Conservation (phyloP, 2,888 invertebrate genomes). For the Geotrupes spiniger region DNA sequence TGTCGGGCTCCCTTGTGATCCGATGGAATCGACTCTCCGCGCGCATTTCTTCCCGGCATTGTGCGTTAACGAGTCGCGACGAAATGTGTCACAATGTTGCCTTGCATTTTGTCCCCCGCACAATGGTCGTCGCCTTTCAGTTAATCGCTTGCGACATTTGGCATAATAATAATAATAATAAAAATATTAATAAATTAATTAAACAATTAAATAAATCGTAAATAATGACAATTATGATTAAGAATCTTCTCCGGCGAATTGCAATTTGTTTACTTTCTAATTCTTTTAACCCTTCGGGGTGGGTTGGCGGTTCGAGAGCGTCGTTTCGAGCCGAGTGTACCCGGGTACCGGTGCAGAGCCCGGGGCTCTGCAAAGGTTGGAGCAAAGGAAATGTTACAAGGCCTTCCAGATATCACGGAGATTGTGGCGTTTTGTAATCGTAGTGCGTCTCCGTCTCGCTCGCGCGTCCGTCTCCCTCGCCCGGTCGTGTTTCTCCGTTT, state of each 20-base stretch:
- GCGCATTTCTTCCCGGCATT: constrained; percentile 11
- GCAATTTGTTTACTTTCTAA: too few relatives aligned
- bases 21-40: constrained; percentile 13
- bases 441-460: constrained; percentile 31
- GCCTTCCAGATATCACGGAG: constrained; percentile 52
- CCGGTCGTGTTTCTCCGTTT: constrained; percentile 21
- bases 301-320: constrained; percentile 8
- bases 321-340: neutral
- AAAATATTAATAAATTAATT: too few relatives aligned
- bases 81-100: too few relatives aligned
- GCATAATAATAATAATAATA: too few relatives aligned
- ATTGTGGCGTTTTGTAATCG: constrained; percentile 46
- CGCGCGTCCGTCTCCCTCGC: constrained; percentile 22
- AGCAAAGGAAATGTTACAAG: constrained; percentile 51
- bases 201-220: too few relatives aligned
- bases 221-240: too few relatives aligned
- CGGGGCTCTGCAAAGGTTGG: constrained; percentile 47
- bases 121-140: too few relatives aligned
- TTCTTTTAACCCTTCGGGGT: too few relatives aligned
- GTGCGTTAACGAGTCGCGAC: neutral
- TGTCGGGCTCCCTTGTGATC: constrained; percentile 13
- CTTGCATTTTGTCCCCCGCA: too few relatives aligned
- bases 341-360: constrained; percentile 28
- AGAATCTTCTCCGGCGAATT: too few relatives aligned
- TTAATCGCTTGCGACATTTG: too few relatives aligned